A percentile compares a stretch with the other conserved stretches of the same genome.
phyloP scores from a whole-genome alignment of 1,140 invertebrate genomes.

The Lasioglossum albipes region DNA sequence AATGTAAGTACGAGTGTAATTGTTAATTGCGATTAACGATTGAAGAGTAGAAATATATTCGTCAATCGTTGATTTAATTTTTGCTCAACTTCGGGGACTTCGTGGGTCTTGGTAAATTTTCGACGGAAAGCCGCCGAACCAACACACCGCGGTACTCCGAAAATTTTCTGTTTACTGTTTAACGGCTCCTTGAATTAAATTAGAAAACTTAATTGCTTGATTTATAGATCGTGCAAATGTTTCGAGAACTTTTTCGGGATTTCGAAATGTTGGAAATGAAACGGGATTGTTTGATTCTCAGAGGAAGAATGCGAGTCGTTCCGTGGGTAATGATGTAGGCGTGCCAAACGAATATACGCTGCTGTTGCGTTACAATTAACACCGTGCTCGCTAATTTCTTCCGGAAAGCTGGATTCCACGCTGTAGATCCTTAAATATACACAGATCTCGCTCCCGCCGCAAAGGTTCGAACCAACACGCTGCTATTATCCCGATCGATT shows the following conservation, averaged over 20 bases:
- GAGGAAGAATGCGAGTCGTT: conserved; percentile 62
- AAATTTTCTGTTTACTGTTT: too few relatives aligned
- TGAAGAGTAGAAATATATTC: too few relatives aligned
- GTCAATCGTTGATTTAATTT: too few relatives aligned
- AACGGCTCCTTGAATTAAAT: too few relatives aligned
- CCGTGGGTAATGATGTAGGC: conserved; percentile 58
- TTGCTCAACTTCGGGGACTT: too few relatives aligned
- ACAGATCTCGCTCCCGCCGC: background rate
- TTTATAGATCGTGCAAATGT: background rate
- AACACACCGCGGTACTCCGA: too few relatives aligned
- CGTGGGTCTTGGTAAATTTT: too few relatives aligned
- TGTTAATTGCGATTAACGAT: too few relatives aligned
- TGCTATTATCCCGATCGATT: conserved; percentile 7
- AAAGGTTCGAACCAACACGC: background rate
- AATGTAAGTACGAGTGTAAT: too few relatives aligned
- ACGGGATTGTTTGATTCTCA: conserved; percentile 60
- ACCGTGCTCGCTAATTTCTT: conserved; percentile 23
- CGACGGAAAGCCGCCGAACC: too few relatives aligned
- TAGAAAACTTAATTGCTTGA: too few relatives aligned
- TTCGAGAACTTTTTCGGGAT: conserved; percentile 31
- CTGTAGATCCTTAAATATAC: conserved; percentile 13
- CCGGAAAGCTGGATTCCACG: conserved; percentile 17
- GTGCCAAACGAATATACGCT: conserved; percentile 43
- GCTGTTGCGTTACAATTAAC: conserved; percentile 56
- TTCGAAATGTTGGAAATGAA: conserved; percentile 50